Conservation (phyloP, 2,888 invertebrate species). For the Drosophila nigritarsus region DNA sequence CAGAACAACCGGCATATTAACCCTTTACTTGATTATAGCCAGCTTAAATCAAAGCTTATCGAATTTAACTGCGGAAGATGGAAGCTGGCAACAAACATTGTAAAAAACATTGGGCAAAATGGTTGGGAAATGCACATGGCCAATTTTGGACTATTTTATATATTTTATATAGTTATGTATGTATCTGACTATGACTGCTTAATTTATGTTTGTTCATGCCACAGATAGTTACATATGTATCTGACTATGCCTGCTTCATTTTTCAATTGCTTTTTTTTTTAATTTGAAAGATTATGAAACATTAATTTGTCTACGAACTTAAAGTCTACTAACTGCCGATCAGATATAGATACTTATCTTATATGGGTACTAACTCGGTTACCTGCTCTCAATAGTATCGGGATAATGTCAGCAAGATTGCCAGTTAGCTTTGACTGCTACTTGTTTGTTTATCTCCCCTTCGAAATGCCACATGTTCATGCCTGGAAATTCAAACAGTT, state of each 20-base stretch:
- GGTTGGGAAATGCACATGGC: no score
- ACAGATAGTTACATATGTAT: neutral
- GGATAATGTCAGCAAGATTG: neutral
- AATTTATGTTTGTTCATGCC: neutral
- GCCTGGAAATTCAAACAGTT: neutral
- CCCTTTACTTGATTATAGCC: neutral
- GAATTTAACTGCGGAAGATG: neutral
- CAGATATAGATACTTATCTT: no score
- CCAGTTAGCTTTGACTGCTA: neutral
- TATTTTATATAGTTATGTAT: neutral
- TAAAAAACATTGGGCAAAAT: neutral
- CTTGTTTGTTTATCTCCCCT: neutral
- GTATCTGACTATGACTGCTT: no score
- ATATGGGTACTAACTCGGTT: neutral
- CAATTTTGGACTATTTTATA: neutral
- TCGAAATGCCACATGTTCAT: neutral
- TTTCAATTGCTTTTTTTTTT: no score
- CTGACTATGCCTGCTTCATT: neutral
- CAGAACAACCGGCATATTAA: neutral
- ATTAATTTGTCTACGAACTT: no score
- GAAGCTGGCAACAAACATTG: neutral
- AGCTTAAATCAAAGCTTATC: neutral
- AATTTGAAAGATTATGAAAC: no score
- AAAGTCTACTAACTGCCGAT: no score
- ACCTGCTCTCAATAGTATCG: neutral